phyloP scores from a whole-genome alignment of 2,888 invertebrate species.

The Lypha dubia region DNA sequence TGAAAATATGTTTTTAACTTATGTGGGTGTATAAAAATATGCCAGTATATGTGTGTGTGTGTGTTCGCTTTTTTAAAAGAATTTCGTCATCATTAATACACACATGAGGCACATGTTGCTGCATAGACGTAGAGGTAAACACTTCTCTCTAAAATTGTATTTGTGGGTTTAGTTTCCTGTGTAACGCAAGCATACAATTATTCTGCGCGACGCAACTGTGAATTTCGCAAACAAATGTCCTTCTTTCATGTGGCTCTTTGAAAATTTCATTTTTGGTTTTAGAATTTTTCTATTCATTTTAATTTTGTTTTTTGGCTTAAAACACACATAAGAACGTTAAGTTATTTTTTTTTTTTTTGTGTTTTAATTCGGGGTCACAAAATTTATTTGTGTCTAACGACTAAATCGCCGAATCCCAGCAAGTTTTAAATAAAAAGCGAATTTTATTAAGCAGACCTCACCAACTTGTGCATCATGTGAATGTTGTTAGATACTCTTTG shows the following conservation, averaged over 20 bases:
- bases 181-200: conserved; percentile 8
- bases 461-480: conserved; percentile 2
- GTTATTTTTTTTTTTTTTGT: neutral
- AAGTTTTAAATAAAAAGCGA: conserved; percentile 16
- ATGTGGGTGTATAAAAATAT: neutral
- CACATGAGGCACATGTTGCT: conserved; percentile 18
- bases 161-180: neutral
- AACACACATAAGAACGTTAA: neutral
- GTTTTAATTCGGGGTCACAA: neutral
- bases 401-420: conserved; percentile 13
- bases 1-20: neutral
- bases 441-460: conserved; percentile 36
- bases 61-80: conserved; percentile 13
- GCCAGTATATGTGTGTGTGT: neutral
- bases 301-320: neutral
- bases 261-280: conserved; percentile 12
- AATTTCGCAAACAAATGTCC: conserved; percentile 52
- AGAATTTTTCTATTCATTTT: neutral
- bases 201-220: conserved; percentile 37
- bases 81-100: conserved; percentile 39
- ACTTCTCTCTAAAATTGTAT: neutral
- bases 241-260: conserved; percentile 5
- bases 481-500: conserved; percentile 27
- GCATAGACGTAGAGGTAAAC: neutral
- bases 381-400: conserved; percentile 4